phyloP scores from a whole-genome alignment of 2,888 invertebrate species.

The Noctua janthe region DNA sequence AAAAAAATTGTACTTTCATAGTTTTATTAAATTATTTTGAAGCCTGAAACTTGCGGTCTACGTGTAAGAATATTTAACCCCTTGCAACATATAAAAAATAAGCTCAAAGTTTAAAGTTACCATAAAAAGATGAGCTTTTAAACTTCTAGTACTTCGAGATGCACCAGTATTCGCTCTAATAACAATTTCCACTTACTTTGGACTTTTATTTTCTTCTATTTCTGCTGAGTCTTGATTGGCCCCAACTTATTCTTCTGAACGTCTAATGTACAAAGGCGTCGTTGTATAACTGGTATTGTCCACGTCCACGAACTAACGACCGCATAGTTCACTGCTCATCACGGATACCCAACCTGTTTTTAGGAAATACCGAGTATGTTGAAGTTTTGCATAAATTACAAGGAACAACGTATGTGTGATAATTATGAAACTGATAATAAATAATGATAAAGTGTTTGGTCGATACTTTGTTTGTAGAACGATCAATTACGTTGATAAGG shows the following conservation, averaged over 20 bases:
- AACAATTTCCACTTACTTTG: constrained; percentile 24
- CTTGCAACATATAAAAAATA: too few species aligned
- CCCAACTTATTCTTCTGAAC: constrained; percentile 5
- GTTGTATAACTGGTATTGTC: constrained; percentile 38
- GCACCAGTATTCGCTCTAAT: neutral
- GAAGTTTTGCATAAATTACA: constrained; percentile 63
- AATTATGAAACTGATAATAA: constrained; percentile 40
- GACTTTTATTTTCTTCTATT: neutral
- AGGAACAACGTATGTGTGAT: constrained; percentile 33
- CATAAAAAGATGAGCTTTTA: neutral
- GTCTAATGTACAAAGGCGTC: constrained; percentile 22
- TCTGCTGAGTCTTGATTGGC: neutral
- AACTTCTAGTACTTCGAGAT: neutral
- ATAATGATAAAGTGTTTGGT: constrained; percentile 33
- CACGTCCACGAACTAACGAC: constrained; percentile 27
- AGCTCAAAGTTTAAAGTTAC: neutral
- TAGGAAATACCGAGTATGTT: constrained; percentile 70
- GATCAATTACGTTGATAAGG: constrained; percentile 30
- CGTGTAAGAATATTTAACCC: neutral
- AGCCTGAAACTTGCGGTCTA: neutral
- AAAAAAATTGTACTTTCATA: neutral
- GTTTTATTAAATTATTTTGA: neutral
- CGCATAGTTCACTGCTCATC: constrained; percentile 44
- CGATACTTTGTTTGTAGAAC: constrained; percentile 19
- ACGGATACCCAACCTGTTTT: constrained; percentile 77